Percentiles rank a stretch among this genome's conserved stretches.
phyloP scores from a whole-genome alignment of 2,113 vertebrate genomes.

The Canis aureus region DNA sequence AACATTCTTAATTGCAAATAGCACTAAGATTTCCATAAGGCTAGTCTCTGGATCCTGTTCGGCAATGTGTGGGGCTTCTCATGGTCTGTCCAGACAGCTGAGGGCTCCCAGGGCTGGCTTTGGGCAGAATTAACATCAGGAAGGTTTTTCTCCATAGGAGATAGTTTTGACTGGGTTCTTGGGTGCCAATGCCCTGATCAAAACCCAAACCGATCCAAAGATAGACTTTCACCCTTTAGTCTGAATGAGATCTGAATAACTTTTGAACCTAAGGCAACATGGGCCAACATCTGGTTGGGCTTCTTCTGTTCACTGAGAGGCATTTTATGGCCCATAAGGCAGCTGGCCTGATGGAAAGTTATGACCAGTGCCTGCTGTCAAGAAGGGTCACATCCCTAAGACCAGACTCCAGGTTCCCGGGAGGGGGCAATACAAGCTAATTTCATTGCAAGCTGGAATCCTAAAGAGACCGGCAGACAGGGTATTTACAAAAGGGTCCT shows the following conservation, averaged over 20 bases:
- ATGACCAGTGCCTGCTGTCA: neutral
- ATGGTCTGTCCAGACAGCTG: neutral
- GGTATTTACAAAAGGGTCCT: conserved; percentile 44
- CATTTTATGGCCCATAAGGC: neutral
- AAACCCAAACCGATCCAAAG: neutral
- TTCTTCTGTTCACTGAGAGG: neutral
- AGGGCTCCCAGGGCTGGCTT: neutral
- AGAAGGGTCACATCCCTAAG: neutral
- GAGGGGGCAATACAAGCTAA: neutral
- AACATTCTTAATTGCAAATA: neutral
- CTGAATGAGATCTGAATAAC: neutral
- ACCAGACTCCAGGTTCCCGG: neutral
- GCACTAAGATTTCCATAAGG: neutral
- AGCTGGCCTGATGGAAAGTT: neutral
- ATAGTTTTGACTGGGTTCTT: neutral
- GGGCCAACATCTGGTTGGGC: neutral
- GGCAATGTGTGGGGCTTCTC: neutral
- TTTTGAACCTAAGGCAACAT: conserved; percentile 16
- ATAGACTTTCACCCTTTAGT: neutral
- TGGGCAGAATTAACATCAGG: neutral
- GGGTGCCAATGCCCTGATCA: neutral
- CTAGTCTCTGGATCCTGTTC: neutral
- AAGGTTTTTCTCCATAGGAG: neutral
- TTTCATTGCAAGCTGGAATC: conserved; percentile 14
- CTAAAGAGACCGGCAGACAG: conserved; percentile 15